These are phyloP conservation scores for Charanyca ferruginea DNA, from an alignment of 2,888 invertebrate genomes.

Conservation along the genomic window DNA sequence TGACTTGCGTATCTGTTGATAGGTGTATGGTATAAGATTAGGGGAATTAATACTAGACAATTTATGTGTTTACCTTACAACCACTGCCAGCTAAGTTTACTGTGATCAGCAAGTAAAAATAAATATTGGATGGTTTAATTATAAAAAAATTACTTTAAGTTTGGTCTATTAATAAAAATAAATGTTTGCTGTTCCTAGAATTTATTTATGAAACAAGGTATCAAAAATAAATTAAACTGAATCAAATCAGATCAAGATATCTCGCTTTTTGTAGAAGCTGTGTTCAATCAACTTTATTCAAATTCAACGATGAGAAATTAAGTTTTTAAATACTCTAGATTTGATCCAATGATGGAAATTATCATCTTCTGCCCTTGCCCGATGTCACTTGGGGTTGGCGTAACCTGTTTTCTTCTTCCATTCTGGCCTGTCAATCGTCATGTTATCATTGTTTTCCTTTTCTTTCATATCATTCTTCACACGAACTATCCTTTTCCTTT, in stretches of 20 bases:
- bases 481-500: too few species aligned
- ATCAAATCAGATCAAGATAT: not conserved
- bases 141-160: slow-evolving; percentile 6
- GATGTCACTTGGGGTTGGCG: too few species aligned
- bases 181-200: not conserved
- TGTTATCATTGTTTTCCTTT: too few species aligned
- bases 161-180: not conserved
- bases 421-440: too few species aligned
- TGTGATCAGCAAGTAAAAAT: slow-evolving; percentile 24
- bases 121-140: slow-evolving; percentile 21
- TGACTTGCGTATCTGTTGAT: slow-evolving; percentile 64
- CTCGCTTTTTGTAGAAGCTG: not conserved
- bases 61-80: slow-evolving; percentile 35
- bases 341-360: too few species aligned
- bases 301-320: not conserved
- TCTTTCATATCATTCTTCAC: too few species aligned
- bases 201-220: not conserved
- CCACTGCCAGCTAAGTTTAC: not conserved
- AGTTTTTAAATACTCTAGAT: not conserved
- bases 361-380: too few species aligned
- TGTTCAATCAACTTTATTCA: not conserved
- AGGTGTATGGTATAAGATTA: slow-evolving; percentile 53
- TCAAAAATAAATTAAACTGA: not conserved
- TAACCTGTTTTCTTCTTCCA: too few species aligned
- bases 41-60: slow-evolving; percentile 17